A percentile compares a stretch with the other conserved stretches of the same genome.
phyloP scores from a whole-genome alignment of 2,888 invertebrate species.

The Ischnus inquisitorius region DNA sequence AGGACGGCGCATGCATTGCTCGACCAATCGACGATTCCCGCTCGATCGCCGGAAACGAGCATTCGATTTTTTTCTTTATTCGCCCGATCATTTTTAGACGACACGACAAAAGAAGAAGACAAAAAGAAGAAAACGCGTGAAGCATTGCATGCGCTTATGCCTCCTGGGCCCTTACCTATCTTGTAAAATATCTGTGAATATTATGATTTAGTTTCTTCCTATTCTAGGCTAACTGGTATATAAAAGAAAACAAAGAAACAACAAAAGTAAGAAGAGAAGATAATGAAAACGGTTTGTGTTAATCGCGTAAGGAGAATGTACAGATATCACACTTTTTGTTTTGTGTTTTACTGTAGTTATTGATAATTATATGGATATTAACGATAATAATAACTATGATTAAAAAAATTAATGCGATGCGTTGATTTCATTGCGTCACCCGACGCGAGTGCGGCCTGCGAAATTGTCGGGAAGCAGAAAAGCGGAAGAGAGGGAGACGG shows the following conservation, averaged over 20 bases:
- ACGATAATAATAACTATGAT: conserved; percentile 86
- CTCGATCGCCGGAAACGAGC: conserved; percentile 54
- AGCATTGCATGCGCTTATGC: conserved; percentile 78
- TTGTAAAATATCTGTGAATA: conserved; percentile 86
- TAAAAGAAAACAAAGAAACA: conserved; percentile 76
- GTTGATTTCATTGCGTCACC: conserved; percentile 14
- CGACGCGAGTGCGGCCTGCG: not conserved
- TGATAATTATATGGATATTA: conserved; percentile 86
- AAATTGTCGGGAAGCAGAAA: not conserved
- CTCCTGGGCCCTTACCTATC: conserved; percentile 80
- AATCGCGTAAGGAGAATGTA: conserved; percentile 85
- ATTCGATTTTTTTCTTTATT: conserved; percentile 56
- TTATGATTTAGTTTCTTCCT: conserved; percentile 85
- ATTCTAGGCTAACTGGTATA: conserved; percentile 84
- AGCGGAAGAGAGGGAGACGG: not conserved
- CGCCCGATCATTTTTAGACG: conserved; percentile 62
- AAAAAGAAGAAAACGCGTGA: conserved; percentile 49
- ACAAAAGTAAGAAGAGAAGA: conserved; percentile 72
- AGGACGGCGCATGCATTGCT: conserved; percentile 76
- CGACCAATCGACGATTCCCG: conserved; percentile 46
- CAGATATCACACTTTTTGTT: conserved; percentile 85
- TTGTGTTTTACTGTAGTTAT: conserved; percentile 86
- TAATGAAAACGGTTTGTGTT: conserved; percentile 82
- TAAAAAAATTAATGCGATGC: conserved; percentile 78
- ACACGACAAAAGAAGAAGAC: conserved; percentile 40